Conservation (phyloP, 2,888 invertebrate genomes). For the Crepidodera aurea region DNA sequence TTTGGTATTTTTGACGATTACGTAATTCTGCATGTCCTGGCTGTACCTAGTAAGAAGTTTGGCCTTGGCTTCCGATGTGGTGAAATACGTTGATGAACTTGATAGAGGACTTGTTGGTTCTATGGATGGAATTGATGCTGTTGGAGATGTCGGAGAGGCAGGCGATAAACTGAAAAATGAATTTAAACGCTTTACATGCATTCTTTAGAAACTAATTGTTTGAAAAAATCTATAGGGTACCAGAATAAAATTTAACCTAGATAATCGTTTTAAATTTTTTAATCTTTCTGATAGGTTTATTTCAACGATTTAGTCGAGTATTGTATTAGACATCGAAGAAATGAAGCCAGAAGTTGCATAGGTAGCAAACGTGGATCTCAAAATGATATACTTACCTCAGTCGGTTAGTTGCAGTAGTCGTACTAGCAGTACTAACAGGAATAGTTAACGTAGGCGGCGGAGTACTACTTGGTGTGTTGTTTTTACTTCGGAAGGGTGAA, state of each 20-base stretch:
- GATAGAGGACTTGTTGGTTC: slow-evolving; percentile 65
- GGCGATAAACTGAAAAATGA: slow-evolving; percentile 44
- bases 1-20: slow-evolving; percentile 62
- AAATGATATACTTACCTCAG: slow-evolving; percentile 45
- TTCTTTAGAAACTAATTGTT: no score
- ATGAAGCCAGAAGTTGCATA: no score
- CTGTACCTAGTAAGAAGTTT: slow-evolving; percentile 70
- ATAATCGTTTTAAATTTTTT: no score
- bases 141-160: slow-evolving; percentile 38
- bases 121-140: slow-evolving; percentile 39
- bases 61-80: slow-evolving; percentile 73
- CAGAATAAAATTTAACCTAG: no score
- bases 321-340: no score
- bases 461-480: slow-evolving; percentile 55
- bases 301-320: no score
- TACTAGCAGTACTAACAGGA: slow-evolving; percentile 39
- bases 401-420: slow-evolving; percentile 38
- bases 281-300: no score
- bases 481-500: slow-evolving; percentile 59
- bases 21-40: slow-evolving; percentile 63
- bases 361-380: no score
- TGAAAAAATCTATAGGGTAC: no score
- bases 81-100: slow-evolving; percentile 71
- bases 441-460: slow-evolving; percentile 55
- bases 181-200: no score